phyloP scores from a whole-genome alignment of 2,113 vertebrate species.

The Hypanus sabinus region DNA sequence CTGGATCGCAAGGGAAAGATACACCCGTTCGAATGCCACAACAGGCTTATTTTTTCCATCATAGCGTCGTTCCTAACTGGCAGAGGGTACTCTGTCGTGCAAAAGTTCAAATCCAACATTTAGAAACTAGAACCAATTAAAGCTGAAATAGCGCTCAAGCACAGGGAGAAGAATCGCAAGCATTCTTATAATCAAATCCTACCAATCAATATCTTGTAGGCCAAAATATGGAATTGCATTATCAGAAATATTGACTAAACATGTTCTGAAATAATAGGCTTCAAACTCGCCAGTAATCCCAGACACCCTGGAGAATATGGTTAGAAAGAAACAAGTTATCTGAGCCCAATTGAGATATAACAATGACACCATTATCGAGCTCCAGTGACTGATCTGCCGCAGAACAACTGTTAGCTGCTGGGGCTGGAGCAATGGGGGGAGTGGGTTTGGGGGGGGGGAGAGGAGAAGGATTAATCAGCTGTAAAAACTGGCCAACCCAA shows the following conservation, averaged over 20 bases:
- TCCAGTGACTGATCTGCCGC: not conserved
- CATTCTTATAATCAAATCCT: not conserved
- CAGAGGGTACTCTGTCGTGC: not conserved
- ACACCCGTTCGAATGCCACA: too few relatives aligned
- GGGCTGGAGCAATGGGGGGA: not conserved
- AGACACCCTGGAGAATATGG: not conserved
- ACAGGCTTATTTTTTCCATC: not conserved
- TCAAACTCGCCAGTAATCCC: not conserved
- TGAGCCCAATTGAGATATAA: slow-evolving; percentile 4
- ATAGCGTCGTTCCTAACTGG: too few relatives aligned
- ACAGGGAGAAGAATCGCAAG: not conserved
- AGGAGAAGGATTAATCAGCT: not conserved
- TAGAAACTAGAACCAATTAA: not conserved
- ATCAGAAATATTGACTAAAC: not conserved
- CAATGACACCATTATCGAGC: not conserved
- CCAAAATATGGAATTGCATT: not conserved
- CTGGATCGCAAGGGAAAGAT: not conserved
- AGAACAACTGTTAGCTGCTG: not conserved
- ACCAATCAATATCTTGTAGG: not conserved
- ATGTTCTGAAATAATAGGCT: slow-evolving; percentile 10
- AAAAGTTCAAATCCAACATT: not conserved
- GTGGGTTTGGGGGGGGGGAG: not conserved
- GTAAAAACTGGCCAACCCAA: not conserved
- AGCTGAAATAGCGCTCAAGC: not conserved
- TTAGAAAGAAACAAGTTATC: not conserved